These are phyloP conservation scores for Dichetophora obliterata DNA, from an alignment of 2,888 invertebrate genomes.

Conservation along the genomic window DNA sequence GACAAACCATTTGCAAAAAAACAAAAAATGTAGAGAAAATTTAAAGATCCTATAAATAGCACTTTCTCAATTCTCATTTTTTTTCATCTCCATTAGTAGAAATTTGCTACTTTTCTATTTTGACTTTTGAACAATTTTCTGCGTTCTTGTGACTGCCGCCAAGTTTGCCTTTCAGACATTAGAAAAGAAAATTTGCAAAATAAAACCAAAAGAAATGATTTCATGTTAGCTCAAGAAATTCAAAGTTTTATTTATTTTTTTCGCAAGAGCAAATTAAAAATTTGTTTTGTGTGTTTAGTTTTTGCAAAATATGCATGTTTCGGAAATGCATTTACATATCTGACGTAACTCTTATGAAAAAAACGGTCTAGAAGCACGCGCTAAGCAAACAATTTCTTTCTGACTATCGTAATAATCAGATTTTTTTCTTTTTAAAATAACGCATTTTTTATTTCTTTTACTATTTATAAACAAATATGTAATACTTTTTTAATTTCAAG, in stretches of 20 bases:
- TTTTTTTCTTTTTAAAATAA: too few species aligned
- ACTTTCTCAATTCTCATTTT: slow-evolving; percentile 35
- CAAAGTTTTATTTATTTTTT: not conserved
- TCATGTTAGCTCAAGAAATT: not conserved
- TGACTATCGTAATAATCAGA: too few species aligned
- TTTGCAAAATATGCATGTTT: not conserved
- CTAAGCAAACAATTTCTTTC: too few species aligned
- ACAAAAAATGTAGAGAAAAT: slow-evolving; percentile 41
- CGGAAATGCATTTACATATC: not conserved
- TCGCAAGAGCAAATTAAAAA: too few species aligned
- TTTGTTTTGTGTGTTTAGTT: not conserved
- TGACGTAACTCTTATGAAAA: not conserved
- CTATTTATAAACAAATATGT: too few species aligned
- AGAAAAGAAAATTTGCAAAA: not conserved
- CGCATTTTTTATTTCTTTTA: too few species aligned
- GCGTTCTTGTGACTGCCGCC: not conserved
- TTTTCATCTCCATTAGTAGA: slow-evolving; percentile 37
- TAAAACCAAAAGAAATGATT: slow-evolving; percentile 1
- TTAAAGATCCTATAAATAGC: slow-evolving; percentile 29
- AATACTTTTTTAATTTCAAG: too few species aligned
- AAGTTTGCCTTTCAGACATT: not conserved
- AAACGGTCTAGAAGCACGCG: not conserved
- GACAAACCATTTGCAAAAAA: slow-evolving; percentile 27
- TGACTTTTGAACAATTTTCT: not conserved
- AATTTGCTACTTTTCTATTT: slow-evolving; percentile 36